Evolutionary conservation across 2,888 invertebrate genomes (phyloP), one percentile per base, ranked within the genome.

Genomic region (Megastigmus dorsalis): DNA sequence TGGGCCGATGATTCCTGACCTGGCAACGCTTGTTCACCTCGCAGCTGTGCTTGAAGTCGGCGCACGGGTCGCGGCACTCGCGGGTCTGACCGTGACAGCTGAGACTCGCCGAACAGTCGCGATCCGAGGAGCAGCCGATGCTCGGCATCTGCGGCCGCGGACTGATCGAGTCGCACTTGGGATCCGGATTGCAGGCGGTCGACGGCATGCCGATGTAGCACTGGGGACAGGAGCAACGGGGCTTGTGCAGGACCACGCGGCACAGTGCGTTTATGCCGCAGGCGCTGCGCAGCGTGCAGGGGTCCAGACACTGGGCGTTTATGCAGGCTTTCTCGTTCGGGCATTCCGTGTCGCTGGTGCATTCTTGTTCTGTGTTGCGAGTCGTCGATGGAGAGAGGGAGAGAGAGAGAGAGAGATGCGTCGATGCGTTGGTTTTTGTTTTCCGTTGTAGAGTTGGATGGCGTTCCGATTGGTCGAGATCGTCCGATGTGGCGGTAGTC

Each of bases 231-330:
- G 95, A 93, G 88, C 97, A 97, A 84, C 94, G 93, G 55, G 96
- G 94, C 84, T 93, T 92, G 89, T 97, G 97, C 86, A 94, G 90
- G 79, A 95, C 92, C 74, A 95, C 94, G 84, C 93, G 93, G 89
- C 97, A 97, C 78, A 96, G 91, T 78, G 97, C 96, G 89, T 96
- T 96, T 84, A 93, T 92, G 81, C 97, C 97, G 88, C 97, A 97
- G 81, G 94, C 95, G 84, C 94, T 96, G 83, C 95, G 93, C 86
- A 96, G 91, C 85, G 93, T 93, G 90, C 97, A 97, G 80, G 96
- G 97, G 90, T 97, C 95, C 89, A 94, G 92, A 90, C 97, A 97
- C 90, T 95, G 94, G 89, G 94, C 93, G 90, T 95, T 94, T 90
- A 95, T 92, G 91, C 97, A 97, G 88, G 95, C 94, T 91, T 95